Evolutionary conservation across 2,888 invertebrate genomes (phyloP), one percentile per base, ranked within the genome.

Genomic region (Bellardia bayeri): DNA sequence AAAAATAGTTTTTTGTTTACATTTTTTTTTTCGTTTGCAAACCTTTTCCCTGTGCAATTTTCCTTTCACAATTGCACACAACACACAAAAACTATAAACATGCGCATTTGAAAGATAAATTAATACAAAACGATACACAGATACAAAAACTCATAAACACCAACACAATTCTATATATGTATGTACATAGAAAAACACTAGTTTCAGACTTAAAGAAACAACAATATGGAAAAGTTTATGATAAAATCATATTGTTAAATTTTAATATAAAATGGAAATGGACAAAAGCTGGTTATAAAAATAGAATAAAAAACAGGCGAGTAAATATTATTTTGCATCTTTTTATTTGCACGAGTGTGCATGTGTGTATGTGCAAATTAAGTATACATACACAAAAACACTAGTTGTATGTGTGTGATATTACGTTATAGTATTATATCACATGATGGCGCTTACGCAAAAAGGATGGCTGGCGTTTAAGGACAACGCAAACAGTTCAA

Each of bases 401-500:
- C 81, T 51, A 63, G 23, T 4, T 61, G 11, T 74, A n/a, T 63
- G 64, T 75, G 76, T 90, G 82, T 89, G 64, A 51, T 78, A 87
- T 82, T 82, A 85, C 82, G 85, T 82, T 85, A 85, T 82, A 82
- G 64, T 86, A 81, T 85, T 87, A 79, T 85, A 85, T 87, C 82
- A 85, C 66, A 87, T 76, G 71, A 79, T 71, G 76, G 78, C 80
- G 81, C 66, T 82, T 82, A 87, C 89, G 88, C 88, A 91, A 91
- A 88, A 90, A 90, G 90, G 92, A 92, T 89, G 89, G 90, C 88
- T 87, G 87, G 64, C 85, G 45, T 82, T 84, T 90, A 91, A 91
- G 92, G 92, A 91, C 91, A 92, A 90, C 68, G 2, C 11, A 71
- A 87, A 82, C 90, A 91, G 92, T 92, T 92, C 92, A 92, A 92